A percentile compares a stretch with the other conserved stretches of the same genome.
Conservation (phyloP, 2,888 invertebrate genomes). For the Noctua janthe region DNA sequence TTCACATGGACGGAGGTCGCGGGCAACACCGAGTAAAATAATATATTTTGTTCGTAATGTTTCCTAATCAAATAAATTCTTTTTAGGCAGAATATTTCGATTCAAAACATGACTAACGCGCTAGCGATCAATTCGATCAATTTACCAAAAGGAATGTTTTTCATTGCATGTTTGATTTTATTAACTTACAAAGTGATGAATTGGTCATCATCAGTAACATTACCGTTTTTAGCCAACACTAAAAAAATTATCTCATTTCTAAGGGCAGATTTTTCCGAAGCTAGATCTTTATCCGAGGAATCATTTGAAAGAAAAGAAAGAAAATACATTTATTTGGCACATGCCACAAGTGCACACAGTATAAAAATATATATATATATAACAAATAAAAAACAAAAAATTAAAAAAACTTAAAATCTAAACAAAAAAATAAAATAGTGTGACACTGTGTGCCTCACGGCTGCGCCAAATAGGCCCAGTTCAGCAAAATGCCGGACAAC, state of each 20-base stretch:
- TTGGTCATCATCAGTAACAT: neutral
- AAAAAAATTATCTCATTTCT: neutral
- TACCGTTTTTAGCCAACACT: neutral
- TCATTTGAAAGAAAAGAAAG: neutral
- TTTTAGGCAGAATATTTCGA: neutral
- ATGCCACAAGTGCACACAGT: too few relatives aligned
- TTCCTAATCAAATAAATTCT: neutral
- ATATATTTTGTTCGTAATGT: neutral
- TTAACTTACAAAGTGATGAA: neutral
- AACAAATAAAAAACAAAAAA: too few relatives aligned
- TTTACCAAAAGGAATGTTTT: neutral
- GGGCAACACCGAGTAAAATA: too few relatives aligned
- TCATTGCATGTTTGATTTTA: neutral
- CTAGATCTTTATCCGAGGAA: neutral
- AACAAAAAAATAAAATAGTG: too few relatives aligned
- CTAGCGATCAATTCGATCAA: neutral
- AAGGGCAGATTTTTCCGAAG: neutral
- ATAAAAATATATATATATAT: too few relatives aligned
- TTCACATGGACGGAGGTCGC: too few relatives aligned
- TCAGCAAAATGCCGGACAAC: too few relatives aligned
- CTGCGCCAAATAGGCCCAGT: too few relatives aligned
- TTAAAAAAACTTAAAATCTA: too few relatives aligned
- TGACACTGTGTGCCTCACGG: too few relatives aligned
- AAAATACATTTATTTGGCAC: too few relatives aligned
- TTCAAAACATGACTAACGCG: neutral